Base-by-base conservation (phyloP, 2,797 vertebrate genomes). In the Eulemur coronatus region DNA sequence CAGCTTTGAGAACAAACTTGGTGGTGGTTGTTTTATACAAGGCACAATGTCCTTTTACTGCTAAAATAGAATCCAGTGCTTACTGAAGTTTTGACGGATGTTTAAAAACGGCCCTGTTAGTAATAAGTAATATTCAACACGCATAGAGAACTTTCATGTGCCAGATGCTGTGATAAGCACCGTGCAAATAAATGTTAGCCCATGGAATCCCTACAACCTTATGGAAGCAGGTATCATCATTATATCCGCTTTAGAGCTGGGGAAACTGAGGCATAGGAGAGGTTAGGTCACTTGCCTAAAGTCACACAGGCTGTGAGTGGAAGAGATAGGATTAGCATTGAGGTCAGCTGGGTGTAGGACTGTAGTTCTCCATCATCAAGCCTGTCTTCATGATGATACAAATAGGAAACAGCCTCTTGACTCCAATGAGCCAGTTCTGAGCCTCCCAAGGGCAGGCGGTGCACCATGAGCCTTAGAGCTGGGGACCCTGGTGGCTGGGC, bases 191-290 rank as follows among this genome's bases (percentile, higher is more conserved):
- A 61, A 24, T 8, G 28, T 11, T 0, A 63, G 79, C 9, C 4
- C 67, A 24, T 4, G 0, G 55, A 26, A 13, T 22, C 28, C 61
- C 28, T 41, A 15, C 20, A 5, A 1, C 1, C 12, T n/a, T 7
- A 1, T 0, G 3, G 24, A 4, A 9, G 13, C 1, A 17, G 48
- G 8, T 9, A 9, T 50, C 2, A 0, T 0, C 7, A 33, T 20
- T 24, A 4, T 5, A 43, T 22, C 43, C 13, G 65, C 43, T 10
- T 70, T 11, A 13, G 59, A 41, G 48, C 13, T 15, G 1, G 46
- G 13, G 59, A 57, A 7, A 33, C 20, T 1, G 61, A 65, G 46
- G 48, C 43, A 35, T 1, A 0, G 0, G 55, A 3, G 30, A 70
- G 63, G 24, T 18, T 35, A 33, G 33, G 18, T 4, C 7, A 28